phyloP scores from a whole-genome alignment of 2,113 vertebrate genomes.

The Regulus satrapa region DNA sequence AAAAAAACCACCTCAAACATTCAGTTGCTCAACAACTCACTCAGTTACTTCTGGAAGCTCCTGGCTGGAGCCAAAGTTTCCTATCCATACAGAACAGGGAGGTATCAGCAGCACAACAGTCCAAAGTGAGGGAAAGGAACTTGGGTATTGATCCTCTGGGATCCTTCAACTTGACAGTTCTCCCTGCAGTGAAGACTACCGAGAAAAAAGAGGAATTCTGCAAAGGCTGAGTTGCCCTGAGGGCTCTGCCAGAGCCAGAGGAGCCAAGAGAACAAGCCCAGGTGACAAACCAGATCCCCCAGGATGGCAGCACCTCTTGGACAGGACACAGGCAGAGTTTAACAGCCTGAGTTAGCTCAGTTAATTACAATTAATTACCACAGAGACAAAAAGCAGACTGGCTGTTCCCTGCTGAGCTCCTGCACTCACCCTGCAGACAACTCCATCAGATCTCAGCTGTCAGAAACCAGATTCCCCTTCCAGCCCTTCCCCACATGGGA shows the following conservation, averaged over 20 bases:
- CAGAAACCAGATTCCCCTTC: background rate
- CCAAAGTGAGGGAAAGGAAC: background rate
- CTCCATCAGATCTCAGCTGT: slow-evolving; percentile 6
- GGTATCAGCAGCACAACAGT: background rate
- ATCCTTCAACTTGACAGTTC: background rate
- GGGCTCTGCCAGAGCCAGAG: background rate
- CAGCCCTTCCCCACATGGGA: background rate
- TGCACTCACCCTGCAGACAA: background rate
- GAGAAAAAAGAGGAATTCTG: background rate
- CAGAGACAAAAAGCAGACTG: background rate
- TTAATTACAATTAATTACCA: slow-evolving; percentile 19
- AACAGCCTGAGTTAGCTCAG: background rate
- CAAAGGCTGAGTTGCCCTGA: background rate
- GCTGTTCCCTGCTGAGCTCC: background rate
- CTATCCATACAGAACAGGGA: background rate
- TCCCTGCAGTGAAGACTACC: background rate
- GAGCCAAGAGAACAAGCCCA: accelerated
- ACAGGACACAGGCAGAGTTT: background rate
- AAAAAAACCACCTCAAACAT: background rate
- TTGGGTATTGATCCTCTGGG: background rate
- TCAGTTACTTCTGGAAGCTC: background rate
- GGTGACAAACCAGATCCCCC: background rate
- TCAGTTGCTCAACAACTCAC: background rate
- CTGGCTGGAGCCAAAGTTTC: background rate
- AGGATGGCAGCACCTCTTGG: background rate